Evolutionary conservation across 2,113 vertebrate genomes (phyloP).

Genomic region (Lontra canadensis): DNA sequence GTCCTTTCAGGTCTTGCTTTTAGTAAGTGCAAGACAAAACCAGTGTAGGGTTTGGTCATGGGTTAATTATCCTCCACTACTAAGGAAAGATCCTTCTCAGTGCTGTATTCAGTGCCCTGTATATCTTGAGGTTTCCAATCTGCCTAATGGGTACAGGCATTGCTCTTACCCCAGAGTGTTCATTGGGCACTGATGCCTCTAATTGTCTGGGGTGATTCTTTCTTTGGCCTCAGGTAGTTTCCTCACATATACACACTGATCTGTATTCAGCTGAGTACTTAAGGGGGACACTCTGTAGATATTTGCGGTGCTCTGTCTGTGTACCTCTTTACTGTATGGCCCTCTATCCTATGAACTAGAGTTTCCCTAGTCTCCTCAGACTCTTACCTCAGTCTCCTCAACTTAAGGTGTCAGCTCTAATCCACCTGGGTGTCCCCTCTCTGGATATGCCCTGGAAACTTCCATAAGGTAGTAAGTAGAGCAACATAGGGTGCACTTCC

Average conservation of each 20-base stretch:
- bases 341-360: background rate
- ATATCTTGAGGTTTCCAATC: background rate
- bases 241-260: background rate
- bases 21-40: background rate
- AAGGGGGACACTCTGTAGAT: background rate
- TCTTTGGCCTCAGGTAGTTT: background rate
- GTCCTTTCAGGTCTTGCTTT: constrained; percentile 31
- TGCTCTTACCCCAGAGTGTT: background rate
- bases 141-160: background rate
- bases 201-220: background rate
- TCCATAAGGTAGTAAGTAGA: background rate
- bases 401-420: background rate
- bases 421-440: too few relatives aligned
- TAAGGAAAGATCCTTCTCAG: background rate
- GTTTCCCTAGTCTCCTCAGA: background rate
- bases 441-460: background rate
- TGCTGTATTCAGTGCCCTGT: accelerated
- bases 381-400: background rate
- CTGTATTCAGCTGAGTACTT: background rate
- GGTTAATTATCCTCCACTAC: background rate
- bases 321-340: background rate
- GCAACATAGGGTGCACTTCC: background rate
- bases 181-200: background rate
- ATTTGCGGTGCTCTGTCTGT: background rate
- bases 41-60: background rate